A percentile compares a stretch with the other conserved stretches of the same genome.
These are phyloP conservation scores for Sternarchorhynchus goeldii DNA, from an alignment of 2,797 vertebrate species.

Conservation along the genomic window DNA sequence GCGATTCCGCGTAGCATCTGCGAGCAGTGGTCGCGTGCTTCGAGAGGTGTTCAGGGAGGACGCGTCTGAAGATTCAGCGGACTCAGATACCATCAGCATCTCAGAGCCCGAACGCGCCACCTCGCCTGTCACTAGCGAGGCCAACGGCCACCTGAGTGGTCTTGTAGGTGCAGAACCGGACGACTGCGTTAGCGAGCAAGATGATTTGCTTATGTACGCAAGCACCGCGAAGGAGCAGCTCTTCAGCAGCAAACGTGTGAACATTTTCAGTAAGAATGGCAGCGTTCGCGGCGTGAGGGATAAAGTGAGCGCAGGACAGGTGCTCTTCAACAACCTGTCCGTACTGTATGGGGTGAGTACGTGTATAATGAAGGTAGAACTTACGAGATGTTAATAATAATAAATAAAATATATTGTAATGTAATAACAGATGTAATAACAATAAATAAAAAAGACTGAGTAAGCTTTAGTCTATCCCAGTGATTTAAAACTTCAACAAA, in stretches of 20 bases:
- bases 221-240: conserved; percentile 84
- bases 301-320: conserved; percentile 98
- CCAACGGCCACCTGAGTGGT: conserved; percentile 83
- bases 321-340: conserved; percentile 94
- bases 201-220: conserved; percentile 87
- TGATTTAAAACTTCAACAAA: too few species aligned
- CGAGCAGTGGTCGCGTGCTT: conserved; percentile 91
- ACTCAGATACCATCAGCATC: conserved; percentile 82
- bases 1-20: conserved; percentile 91
- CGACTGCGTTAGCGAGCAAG: conserved; percentile 79
- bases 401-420: too few species aligned
- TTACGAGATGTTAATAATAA: neutral
- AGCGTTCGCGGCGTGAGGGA: conserved; percentile 95
- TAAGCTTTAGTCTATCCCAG: too few species aligned
- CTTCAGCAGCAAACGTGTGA: conserved; percentile 88
- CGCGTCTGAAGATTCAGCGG: conserved; percentile 73
- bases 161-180: conserved; percentile 69
- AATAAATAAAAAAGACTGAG: neutral
- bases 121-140: conserved; percentile 70
- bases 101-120: conserved; percentile 77
- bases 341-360: conserved; percentile 86
- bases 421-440: too few species aligned
- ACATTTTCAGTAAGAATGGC: conserved; percentile 98
- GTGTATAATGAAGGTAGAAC: neutral
- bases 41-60: conserved; percentile 90